These are phyloP conservation scores for Morpho achilles DNA, from an alignment of 2,888 invertebrate species.

Conservation along the genomic window DNA sequence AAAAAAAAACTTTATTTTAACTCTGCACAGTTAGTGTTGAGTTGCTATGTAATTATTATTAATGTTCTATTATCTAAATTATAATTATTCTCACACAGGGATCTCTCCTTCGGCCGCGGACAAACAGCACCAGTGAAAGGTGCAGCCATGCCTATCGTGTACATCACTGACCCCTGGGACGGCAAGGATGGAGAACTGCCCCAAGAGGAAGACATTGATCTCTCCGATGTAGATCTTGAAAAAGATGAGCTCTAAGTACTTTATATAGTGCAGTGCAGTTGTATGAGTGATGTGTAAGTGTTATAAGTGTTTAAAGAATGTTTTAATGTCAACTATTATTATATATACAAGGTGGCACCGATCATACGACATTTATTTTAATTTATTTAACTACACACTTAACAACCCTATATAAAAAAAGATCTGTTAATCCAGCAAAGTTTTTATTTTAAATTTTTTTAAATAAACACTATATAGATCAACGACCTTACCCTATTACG, in stretches of 20 bases:
- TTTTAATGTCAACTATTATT: not conserved
- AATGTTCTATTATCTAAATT: too few relatives aligned
- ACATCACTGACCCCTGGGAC: conserved; percentile 90
- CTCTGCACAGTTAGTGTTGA: too few relatives aligned
- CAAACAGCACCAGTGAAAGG: conserved; percentile 93
- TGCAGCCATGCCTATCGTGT: conserved; percentile 86
- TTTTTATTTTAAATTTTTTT: too few relatives aligned
- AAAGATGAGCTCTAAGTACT: conserved; percentile 85
- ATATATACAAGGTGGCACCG: not conserved
- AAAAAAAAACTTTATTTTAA: too few relatives aligned
- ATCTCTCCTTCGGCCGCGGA: conserved; percentile 95
- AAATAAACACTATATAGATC: not conserved
- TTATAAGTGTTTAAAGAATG: conserved; percentile 6
- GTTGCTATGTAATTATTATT: too few relatives aligned
- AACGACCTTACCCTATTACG: not conserved
- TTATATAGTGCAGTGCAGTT: conserved; percentile 1
- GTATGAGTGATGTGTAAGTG: not conserved
- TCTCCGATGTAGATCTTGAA: conserved; percentile 92
- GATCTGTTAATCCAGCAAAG: too few relatives aligned
- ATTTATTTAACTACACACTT: not conserved
- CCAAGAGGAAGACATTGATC: conserved; percentile 92
- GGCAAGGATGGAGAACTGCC: conserved; percentile 95
- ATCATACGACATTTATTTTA: too few relatives aligned
- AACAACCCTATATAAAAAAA: not conserved
- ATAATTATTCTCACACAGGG: conserved; percentile 67